Percentiles rank a stretch among this genome's conserved stretches.
Evolutionary conservation across 2,888 invertebrate genomes (phyloP).

Genomic region (Chrysomela aeneicollis): DNA sequence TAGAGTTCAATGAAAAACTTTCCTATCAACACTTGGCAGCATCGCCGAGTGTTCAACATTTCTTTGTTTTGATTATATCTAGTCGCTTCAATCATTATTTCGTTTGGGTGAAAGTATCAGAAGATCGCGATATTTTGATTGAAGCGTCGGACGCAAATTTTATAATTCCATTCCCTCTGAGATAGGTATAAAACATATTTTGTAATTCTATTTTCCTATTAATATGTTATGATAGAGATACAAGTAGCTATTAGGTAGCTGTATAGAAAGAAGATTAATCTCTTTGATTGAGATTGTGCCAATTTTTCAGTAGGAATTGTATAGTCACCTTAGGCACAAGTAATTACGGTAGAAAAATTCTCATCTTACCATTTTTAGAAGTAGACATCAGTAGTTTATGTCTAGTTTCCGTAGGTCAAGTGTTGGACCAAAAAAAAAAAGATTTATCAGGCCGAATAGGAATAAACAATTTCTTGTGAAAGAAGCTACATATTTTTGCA

Average conservation of each 20-base stretch:
- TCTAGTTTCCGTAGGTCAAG: constrained; percentile 36
- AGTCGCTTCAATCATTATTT: no score
- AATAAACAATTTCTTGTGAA: constrained; percentile 24
- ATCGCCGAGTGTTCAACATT: no score
- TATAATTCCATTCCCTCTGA: constrained; percentile 35
- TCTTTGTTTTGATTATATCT: no score
- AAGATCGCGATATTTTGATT: no score
- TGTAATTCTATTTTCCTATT: constrained; percentile 38
- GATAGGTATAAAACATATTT: constrained; percentile 30
- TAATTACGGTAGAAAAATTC: constrained; percentile 16
- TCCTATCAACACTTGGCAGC: no score
- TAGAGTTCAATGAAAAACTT: no score
- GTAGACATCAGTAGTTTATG: constrained; percentile 20
- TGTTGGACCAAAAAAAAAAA: constrained; percentile 41
- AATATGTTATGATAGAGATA: background rate
- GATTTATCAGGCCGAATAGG: constrained; percentile 29
- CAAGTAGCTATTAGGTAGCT: constrained; percentile 1
- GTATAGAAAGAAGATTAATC: background rate
- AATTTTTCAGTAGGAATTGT: constrained; percentile 13
- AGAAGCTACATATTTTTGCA: constrained; percentile 35
- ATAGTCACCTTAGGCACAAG: constrained; percentile 8
- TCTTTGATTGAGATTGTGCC: constrained; percentile 14
- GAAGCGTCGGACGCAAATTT: constrained; percentile 6
- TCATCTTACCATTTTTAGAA: constrained; percentile 18
- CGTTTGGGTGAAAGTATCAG: no score